Evolutionary conservation across 2,888 invertebrate genomes (phyloP).

Genomic region (Acanthopleura granulata): DNA sequence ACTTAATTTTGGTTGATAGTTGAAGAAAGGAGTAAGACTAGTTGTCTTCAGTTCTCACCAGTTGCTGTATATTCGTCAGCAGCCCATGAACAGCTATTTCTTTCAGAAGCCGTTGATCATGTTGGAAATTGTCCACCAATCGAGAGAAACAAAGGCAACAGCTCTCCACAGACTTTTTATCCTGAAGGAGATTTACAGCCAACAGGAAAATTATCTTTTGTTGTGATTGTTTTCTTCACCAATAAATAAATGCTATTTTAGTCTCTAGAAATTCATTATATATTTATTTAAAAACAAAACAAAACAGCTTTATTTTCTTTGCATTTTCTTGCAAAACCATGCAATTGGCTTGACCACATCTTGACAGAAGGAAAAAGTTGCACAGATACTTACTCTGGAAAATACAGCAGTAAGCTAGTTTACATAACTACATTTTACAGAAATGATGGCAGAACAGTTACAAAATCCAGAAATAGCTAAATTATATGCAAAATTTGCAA

Average conservation of each 20-base stretch:
- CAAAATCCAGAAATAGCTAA: background rate
- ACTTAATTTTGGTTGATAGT: too few relatives aligned
- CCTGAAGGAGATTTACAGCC: conserved; percentile 74
- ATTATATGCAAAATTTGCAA: background rate
- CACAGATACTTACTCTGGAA: too few relatives aligned
- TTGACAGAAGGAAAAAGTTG: too few relatives aligned
- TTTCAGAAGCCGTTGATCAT: conserved; percentile 88
- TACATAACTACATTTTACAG: background rate
- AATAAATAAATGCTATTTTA: too few relatives aligned
- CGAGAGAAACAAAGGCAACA: conserved; percentile 97
- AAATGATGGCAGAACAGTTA: background rate
- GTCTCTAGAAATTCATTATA: too few relatives aligned
- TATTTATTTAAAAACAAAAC: too few relatives aligned
- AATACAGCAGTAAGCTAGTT: too few relatives aligned
- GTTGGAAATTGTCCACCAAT: conserved; percentile 95
- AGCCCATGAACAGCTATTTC: conserved; percentile 92
- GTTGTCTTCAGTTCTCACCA: conserved; percentile 73
- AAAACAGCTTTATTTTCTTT: too few relatives aligned
- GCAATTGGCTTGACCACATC: too few relatives aligned
- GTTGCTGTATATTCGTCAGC: conserved; percentile 91
- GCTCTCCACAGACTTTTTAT: conserved; percentile 98
- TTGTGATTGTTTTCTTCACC: too few relatives aligned
- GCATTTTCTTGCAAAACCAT: too few relatives aligned
- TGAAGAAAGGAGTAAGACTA: too few relatives aligned
- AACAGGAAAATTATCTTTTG: background rate